phyloP scores from a whole-genome alignment of 2,113 vertebrate genomes.

The Sander lucioperca region DNA sequence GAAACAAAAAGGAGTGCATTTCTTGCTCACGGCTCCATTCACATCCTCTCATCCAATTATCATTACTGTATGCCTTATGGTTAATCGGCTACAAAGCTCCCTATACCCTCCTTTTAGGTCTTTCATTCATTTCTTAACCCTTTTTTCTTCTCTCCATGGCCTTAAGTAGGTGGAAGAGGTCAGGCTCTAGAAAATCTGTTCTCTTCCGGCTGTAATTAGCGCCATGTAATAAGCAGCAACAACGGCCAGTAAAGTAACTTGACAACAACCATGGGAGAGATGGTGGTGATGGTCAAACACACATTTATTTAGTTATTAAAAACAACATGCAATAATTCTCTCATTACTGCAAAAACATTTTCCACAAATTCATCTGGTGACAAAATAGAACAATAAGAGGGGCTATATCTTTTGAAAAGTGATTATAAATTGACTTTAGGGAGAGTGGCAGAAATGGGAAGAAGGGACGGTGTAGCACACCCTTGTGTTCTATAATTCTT shows the following conservation, averaged over 20 bases:
- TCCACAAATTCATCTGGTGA: conserved; percentile 4
- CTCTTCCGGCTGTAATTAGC: conserved; percentile 84
- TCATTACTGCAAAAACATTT: conserved; percentile 49
- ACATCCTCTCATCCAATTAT: conserved; percentile 81
- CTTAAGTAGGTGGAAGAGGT: conserved; percentile 81
- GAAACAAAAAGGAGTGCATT: conserved; percentile 48
- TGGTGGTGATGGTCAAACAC: conserved; percentile 66
- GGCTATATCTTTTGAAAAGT: conserved; percentile 70
- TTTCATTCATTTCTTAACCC: conserved; percentile 68
- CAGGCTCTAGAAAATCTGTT: conserved; percentile 84
- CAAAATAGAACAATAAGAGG: conserved; percentile 45
- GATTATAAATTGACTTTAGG: conserved; percentile 74
- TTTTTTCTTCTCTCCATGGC: conserved; percentile 55
- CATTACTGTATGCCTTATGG: conserved; percentile 83
- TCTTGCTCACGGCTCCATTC: conserved; percentile 69
- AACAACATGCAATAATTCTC: conserved; percentile 64
- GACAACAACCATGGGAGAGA: conserved; percentile 74
- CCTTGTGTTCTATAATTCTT: conserved; percentile 77
- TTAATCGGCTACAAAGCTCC: conserved; percentile 83
- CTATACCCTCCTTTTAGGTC: conserved; percentile 52
- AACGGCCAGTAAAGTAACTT: conserved; percentile 74
- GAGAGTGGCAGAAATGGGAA: conserved; percentile 53
- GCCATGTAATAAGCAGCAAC: conserved; percentile 78
- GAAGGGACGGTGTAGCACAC: conserved; percentile 64
- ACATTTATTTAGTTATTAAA: conserved; percentile 68